Evolutionary conservation across 53 echinoderm and acorn worm genomes (phyloP), one percentile per base, ranked within the genome.

Genomic region (Pentamera pediparva): DNA sequence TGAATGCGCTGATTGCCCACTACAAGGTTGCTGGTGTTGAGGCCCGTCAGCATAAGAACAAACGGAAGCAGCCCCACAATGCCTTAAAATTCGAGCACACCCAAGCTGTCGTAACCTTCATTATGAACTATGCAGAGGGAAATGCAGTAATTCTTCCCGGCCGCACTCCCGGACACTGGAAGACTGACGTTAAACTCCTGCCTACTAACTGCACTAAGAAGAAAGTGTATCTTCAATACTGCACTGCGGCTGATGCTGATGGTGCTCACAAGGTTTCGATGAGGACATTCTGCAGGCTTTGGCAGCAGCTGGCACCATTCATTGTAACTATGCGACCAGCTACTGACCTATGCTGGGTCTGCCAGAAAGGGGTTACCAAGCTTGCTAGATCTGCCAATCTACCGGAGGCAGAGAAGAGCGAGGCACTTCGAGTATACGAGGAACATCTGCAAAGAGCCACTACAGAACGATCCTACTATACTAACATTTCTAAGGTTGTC

Each of bases 371-470:
- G 35, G 62, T 62, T 17, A 62, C 62, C 35, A 62, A 39, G 19
- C 33, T 36, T 4, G 21, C 8, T 35, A 31, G 38, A 62, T 62
- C 62, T 62, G 18, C 62, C 62, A 37, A 39, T 37, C 35, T 32
- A 36, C n/a, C n/a, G n/a, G n/a, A n/a, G n/a, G n/a, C n/a, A n/a
- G 70, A 70, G 70, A 70, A 70, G 30, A 70, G 70, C 15, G 32
- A 6, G 32, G 32, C 32, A 47, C 24, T 49, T 48, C 3, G 29
- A 25, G 50, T 19, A 49, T 49, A 28, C 30, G 20, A 70, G 49
- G 69, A 40, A 40, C 69, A 70, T 25, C 32, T 70, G 28, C 17
- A 31, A 7, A 70, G 50, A 47, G 70, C 50, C n/a, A 49, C 70
- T 0, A 70, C 28, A 27, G 70, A 70, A 49, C 24, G 70, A 50